These are phyloP conservation scores for Acrocephalus kingi DNA, from an alignment of 2,113 vertebrate species.

Conservation along the genomic window DNA sequence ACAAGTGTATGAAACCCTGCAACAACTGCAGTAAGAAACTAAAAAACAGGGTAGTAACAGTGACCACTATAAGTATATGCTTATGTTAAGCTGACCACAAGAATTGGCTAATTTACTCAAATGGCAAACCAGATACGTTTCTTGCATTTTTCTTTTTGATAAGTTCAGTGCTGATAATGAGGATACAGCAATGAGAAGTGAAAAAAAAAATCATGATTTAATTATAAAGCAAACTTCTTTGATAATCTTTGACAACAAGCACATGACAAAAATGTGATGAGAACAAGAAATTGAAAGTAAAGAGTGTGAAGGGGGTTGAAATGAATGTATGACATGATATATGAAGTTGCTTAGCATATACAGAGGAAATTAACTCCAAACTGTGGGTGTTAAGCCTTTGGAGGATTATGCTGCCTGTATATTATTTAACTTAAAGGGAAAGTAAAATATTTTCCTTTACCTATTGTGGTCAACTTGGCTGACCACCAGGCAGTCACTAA, in stretches of 20 bases:
- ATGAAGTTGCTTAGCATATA: neutral
- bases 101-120: neutral
- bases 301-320: neutral
- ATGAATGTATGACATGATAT: neutral
- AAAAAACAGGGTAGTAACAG: neutral
- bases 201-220: neutral
- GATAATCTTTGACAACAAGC: neutral
- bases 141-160: neutral
- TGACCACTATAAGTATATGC: neutral
- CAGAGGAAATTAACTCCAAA: neutral
- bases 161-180: neutral
- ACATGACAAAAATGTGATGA: neutral
- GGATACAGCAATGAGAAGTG: neutral
- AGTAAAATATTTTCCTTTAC: neutral
- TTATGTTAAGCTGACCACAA: neutral
- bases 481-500: neutral
- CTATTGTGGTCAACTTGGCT: neutral
- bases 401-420: neutral
- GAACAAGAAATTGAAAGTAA: neutral
- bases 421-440: neutral
- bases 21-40: neutral
- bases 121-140: neutral
- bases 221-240: neutral
- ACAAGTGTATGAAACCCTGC: neutral
- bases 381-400: neutral